Conservation (phyloP, 2,113 vertebrate species). For the Nerophis lumbriciformis region DNA sequence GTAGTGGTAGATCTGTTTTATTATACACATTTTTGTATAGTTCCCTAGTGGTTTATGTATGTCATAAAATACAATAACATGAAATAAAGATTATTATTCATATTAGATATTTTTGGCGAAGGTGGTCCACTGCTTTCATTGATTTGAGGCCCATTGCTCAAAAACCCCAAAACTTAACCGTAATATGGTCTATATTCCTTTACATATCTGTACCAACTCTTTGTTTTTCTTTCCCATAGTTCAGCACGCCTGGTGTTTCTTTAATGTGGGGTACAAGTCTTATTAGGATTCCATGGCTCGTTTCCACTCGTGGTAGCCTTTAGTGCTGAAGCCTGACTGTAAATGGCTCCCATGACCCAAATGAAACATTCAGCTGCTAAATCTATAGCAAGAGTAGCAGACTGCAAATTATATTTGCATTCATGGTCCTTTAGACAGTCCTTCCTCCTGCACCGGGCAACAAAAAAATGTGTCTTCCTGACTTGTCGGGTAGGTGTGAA, state of each 20-base stretch:
- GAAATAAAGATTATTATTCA: too few relatives aligned
- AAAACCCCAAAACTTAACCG: neutral
- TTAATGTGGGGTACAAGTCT: neutral
- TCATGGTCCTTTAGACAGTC: neutral
- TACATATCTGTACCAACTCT: neutral
- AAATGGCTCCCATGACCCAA: conserved; percentile 4
- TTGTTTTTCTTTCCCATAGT: neutral
- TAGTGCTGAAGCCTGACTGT: neutral
- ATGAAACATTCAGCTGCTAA: conserved; percentile 3
- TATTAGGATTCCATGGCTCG: conserved; percentile 4
- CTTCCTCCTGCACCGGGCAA: neutral
- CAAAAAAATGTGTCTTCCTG: neutral
- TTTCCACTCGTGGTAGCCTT: conserved; percentile 1
- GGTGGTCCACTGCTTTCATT: too few relatives aligned
- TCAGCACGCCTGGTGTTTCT: conserved; percentile 1
- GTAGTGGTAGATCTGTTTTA: too few relatives aligned
- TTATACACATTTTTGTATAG: too few relatives aligned
- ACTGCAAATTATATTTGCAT: neutral
- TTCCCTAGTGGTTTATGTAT: too few relatives aligned
- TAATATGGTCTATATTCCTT: neutral
- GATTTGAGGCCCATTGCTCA: too few relatives aligned
- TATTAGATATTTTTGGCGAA: too few relatives aligned
- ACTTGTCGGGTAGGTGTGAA: neutral
- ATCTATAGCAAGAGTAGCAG: neutral
- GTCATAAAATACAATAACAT: too few relatives aligned